Percentiles rank a stretch among this genome's conserved stretches.
Conservation (phyloP, 2,113 vertebrate species). For the Scartelaos histophorus region DNA sequence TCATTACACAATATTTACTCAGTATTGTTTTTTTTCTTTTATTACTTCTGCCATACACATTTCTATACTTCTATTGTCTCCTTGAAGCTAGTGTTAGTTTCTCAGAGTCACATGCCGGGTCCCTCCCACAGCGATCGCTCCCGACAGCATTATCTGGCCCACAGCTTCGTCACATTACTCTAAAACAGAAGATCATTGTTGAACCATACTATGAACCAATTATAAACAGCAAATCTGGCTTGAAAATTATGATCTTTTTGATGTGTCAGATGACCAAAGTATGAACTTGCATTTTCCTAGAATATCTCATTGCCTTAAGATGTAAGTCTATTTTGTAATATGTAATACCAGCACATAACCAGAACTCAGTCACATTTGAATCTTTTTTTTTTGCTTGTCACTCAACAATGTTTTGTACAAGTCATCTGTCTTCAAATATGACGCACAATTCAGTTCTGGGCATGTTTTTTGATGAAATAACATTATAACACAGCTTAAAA, state of each 20-base stretch:
- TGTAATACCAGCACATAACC: neutral
- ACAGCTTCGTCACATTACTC: neutral
- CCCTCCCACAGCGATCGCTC: neutral
- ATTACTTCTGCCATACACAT: neutral
- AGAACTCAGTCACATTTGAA: neutral
- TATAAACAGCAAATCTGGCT: neutral
- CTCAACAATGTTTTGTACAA: neutral
- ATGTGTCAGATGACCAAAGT: neutral
- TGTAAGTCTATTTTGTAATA: neutral
- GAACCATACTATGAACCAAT: neutral
- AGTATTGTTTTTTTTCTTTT: neutral
- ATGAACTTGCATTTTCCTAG: neutral
- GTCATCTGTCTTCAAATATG: neutral
- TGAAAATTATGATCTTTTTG: neutral
- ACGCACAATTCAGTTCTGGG: neutral
- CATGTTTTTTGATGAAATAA: too few species aligned
- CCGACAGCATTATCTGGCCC: neutral
- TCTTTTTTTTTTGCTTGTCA: neutral
- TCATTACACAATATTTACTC: neutral
- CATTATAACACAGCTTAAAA: too few species aligned
- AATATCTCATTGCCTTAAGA: neutral
- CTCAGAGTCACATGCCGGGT: conserved; percentile 1
- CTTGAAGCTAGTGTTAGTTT: neutral
- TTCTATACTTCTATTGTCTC: neutral
- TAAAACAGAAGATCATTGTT: conserved; percentile 6